Conservation (phyloP, 2,797 vertebrate species). For the Helicolenus hilgendorfi region DNA sequence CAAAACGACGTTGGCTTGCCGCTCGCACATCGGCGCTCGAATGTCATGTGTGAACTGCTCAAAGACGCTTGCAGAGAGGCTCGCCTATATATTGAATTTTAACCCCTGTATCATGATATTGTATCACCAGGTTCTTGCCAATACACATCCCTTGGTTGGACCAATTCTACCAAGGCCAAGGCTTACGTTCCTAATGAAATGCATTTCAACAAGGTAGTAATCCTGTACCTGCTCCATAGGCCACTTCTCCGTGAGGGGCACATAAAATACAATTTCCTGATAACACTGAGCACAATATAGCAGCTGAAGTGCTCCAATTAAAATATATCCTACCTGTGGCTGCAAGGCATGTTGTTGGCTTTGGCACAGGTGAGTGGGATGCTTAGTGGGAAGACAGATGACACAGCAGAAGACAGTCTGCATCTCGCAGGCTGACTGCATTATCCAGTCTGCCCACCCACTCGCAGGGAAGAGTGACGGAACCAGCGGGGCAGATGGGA, state of each 20-base stretch:
- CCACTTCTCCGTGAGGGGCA: background rate
- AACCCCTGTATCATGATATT: background rate
- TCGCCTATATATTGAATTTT: background rate
- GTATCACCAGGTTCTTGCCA: background rate
- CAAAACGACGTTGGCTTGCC: no score
- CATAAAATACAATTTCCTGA: conserved; percentile 2
- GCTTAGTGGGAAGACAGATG: conserved; percentile 63
- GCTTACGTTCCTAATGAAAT: background rate
- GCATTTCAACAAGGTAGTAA: background rate
- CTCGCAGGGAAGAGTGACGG: conserved; percentile 65
- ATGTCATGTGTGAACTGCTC: no score
- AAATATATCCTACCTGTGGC: conserved; percentile 49
- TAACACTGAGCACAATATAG: conserved; percentile 8
- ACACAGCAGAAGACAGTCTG: conserved; percentile 67
- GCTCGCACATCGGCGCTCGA: no score
- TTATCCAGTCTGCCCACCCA: conserved; percentile 76
- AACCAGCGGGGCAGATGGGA: conserved; percentile 86
- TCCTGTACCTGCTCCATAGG: background rate
- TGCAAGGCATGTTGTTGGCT: conserved; percentile 27
- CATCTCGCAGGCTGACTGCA: conserved; percentile 62
- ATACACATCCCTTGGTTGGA: background rate
- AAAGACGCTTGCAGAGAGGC: no score
- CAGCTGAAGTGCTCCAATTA: conserved; percentile 4
- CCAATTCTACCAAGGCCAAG: background rate
- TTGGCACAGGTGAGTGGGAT: conserved; percentile 70